phyloP scores from a whole-genome alignment of 2,113 vertebrate species.

The Chloropsis hardwickii region DNA sequence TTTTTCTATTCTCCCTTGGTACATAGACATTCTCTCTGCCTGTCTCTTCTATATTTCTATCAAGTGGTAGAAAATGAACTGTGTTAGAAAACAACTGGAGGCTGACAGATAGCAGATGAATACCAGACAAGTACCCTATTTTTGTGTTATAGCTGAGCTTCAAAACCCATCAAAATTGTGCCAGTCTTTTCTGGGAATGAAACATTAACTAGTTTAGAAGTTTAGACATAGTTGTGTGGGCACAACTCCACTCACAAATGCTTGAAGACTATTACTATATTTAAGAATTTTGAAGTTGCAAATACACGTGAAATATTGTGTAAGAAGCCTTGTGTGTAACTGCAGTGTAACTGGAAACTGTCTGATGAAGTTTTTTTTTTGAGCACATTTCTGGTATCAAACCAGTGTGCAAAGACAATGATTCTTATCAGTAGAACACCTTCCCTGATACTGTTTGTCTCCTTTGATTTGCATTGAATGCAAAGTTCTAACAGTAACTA shows the following conservation, averaged over 20 bases:
- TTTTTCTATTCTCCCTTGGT: neutral
- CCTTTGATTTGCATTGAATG: neutral
- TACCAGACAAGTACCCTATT: slow-evolving; percentile 6
- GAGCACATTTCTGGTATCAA: neutral
- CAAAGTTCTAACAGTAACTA: neutral
- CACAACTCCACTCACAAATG: neutral
- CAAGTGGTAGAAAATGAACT: slow-evolving; percentile 41
- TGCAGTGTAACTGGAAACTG: neutral
- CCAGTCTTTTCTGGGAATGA: neutral
- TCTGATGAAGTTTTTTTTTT: neutral
- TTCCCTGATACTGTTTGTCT: neutral
- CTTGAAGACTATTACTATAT: neutral
- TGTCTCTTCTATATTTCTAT: slow-evolving; percentile 21
- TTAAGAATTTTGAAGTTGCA: neutral
- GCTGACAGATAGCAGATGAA: slow-evolving; percentile 6
- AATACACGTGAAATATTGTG: neutral
- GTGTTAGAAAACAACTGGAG: slow-evolving; percentile 12
- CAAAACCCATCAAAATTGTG: neutral
- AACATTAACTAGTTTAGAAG: neutral
- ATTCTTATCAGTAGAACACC: neutral
- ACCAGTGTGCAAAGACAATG: neutral
- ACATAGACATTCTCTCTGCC: neutral
- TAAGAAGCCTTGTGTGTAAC: neutral
- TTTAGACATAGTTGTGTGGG: neutral
- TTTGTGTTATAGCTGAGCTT: slow-evolving; percentile 9